Evolutionary conservation across 2,797 vertebrate genomes (phyloP), one percentile per base, ranked within the genome.

Genomic region (Anguilla marmorata): DNA sequence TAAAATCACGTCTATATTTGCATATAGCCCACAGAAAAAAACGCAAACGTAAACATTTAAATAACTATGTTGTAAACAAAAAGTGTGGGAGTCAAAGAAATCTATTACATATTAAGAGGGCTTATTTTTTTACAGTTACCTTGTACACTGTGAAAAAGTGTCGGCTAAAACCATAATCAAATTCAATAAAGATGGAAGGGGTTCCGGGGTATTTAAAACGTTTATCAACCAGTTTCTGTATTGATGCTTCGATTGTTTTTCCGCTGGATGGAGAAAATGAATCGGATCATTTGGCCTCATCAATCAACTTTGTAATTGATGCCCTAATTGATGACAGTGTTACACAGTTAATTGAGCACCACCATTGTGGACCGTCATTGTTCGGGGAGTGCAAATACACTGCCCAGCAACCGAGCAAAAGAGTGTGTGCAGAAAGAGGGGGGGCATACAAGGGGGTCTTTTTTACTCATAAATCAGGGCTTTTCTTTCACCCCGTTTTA

Each of bases 291-390:
- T 97, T 97, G 94, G 96, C 95, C 92, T 96, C 98, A 99, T 99
- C 97, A 96, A 99, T 99, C 97, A 99, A 94, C 95, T 97, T 94
- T 66, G 63, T 96, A 98, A 98, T 97, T 97, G 96, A 98, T 97
- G 96, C 95, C 97, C 96, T 97, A 97, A 98, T 98, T 96, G 96
- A 96, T 93, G 93, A 93, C 92, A 88, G 93, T 91, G 90, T 97
- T 98, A 97, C 97, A 98, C 97, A 98, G 96, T 96, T 98, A 98
- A 98, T 97, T 97, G 96, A 98, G 96, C 97, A 97, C 94, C 95
- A 95, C 96, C 95, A 95, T 96, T 96, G 95, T 94, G 93, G 95
- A 95, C 93, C 95, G 94, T 93, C 95, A 94, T 97, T 95, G 94
- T 96, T 96, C 94, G 93, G 92, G 93, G 90, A 92, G 91, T 92